Conservation (phyloP, 2,797 vertebrate species). For the Xerus rutilus region DNA sequence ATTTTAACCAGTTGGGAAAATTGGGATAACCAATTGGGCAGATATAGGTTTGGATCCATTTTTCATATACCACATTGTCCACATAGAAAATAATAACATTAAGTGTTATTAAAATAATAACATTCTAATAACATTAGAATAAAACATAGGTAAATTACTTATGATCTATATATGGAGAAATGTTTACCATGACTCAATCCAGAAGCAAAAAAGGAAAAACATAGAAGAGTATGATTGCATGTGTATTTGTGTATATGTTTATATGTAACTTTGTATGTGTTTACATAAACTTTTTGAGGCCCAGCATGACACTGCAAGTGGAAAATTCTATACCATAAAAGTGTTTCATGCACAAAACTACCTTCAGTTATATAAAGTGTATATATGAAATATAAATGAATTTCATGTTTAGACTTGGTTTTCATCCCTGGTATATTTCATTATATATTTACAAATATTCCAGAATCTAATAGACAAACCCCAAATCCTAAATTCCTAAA, state of each 20-base stretch:
- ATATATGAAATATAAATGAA: constrained; percentile 15
- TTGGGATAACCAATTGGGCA: neutral
- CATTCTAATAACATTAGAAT: neutral
- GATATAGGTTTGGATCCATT: neutral
- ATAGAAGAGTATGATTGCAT: neutral
- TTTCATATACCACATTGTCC: neutral
- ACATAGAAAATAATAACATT: neutral
- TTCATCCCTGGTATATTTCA: neutral
- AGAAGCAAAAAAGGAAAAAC: constrained; percentile 3
- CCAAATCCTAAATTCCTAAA: neutral
- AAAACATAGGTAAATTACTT: constrained; percentile 30
- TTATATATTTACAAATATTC: neutral
- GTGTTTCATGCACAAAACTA: neutral
- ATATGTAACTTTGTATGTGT: neutral
- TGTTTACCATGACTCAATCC: neutral
- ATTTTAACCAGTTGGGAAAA: too few species aligned
- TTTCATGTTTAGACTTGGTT: neutral
- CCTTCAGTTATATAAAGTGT: neutral
- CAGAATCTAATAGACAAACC: neutral
- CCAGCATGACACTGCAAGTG: neutral
- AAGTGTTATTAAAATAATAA: neutral
- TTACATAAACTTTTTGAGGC: neutral
- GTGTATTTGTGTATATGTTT: neutral
- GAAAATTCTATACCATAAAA: neutral
- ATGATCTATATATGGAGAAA: neutral